A percentile compares a stretch with the other conserved stretches of the same genome.
phyloP scores from a whole-genome alignment of 1,140 invertebrate genomes.

The Atta texana region DNA sequence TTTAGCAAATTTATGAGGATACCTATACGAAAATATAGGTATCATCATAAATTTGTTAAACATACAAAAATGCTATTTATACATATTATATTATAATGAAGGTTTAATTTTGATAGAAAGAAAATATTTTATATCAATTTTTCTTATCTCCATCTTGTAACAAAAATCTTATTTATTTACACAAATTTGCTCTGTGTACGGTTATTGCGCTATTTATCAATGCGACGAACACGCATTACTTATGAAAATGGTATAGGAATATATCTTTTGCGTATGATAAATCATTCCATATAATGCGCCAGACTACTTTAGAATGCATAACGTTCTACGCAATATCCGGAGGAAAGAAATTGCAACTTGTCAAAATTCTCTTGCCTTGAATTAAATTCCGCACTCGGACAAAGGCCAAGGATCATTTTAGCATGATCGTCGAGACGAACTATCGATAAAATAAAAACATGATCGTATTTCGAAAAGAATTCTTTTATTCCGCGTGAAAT shows the following conservation, averaged over 20 bases:
- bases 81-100: too few relatives aligned
- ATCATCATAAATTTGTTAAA: too few relatives aligned
- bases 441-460: slow-evolving; percentile 42
- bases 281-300: slow-evolving; percentile 5
- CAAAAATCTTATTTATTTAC: slow-evolving; percentile 17
- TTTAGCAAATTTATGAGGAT: too few relatives aligned
- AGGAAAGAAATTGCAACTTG: slow-evolving; percentile 28
- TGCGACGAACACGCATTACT: background rate
- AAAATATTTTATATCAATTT: background rate
- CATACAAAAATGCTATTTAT: too few relatives aligned
- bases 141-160: background rate
- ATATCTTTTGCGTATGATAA: background rate
- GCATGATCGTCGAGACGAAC: background rate
- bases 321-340: slow-evolving; percentile 14
- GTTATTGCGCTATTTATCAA: slow-evolving; percentile 18
- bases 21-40: too few relatives aligned
- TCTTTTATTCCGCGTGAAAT: background rate
- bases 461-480: slow-evolving; percentile 10
- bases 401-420: background rate
- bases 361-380: slow-evolving; percentile 8
- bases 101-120: background rate
- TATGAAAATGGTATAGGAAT: slow-evolving; percentile 7
- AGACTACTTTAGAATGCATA: background rate
- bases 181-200: background rate
- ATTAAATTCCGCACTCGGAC: slow-evolving; percentile 24